These are phyloP conservation scores for Solen grandis DNA, from an alignment of 1,140 invertebrate species.

Conservation along the genomic window DNA sequence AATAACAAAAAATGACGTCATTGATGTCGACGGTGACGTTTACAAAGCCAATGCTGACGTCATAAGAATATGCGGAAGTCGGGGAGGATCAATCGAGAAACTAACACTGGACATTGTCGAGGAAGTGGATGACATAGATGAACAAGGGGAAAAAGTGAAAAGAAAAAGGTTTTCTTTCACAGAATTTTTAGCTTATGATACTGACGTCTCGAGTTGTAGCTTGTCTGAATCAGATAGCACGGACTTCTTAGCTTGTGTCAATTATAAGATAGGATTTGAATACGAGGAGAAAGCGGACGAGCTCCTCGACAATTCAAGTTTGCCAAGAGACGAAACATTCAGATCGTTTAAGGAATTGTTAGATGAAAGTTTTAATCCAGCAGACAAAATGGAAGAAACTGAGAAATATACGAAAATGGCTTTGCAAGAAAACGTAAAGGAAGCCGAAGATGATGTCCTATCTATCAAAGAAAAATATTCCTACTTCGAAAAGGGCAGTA, in stretches of 20 bases:
- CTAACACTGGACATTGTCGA: neutral
- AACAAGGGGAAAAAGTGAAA: too few species aligned
- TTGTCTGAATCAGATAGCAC: neutral
- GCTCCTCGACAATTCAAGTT: slow-evolving; percentile 48
- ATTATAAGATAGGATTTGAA: slow-evolving; percentile 58
- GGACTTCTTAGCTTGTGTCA: slow-evolving; percentile 15
- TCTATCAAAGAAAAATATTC: neutral
- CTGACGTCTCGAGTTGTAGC: slow-evolving; percentile 6
- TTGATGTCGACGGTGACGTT: too few species aligned
- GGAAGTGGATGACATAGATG: too few species aligned
- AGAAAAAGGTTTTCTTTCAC: neutral
- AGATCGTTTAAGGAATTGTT: slow-evolving; percentile 48
- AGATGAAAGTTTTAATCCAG: neutral
- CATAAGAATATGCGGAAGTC: too few species aligned
- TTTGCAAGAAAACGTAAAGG: neutral
- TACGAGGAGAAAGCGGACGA: slow-evolving; percentile 58
- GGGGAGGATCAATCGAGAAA: neutral
- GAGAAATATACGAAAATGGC: neutral
- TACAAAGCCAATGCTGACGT: too few species aligned
- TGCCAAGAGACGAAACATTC: slow-evolving; percentile 31
- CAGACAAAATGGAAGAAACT: neutral
- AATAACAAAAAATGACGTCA: too few species aligned
- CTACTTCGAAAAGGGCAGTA: neutral
- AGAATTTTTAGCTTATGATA: slow-evolving; percentile 4
- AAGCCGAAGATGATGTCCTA: neutral